A percentile compares a stretch with the other conserved stretches of the same genome.
These are phyloP conservation scores for Anastatus disparis DNA, from an alignment of 1,140 invertebrate species.

Conservation along the genomic window DNA sequence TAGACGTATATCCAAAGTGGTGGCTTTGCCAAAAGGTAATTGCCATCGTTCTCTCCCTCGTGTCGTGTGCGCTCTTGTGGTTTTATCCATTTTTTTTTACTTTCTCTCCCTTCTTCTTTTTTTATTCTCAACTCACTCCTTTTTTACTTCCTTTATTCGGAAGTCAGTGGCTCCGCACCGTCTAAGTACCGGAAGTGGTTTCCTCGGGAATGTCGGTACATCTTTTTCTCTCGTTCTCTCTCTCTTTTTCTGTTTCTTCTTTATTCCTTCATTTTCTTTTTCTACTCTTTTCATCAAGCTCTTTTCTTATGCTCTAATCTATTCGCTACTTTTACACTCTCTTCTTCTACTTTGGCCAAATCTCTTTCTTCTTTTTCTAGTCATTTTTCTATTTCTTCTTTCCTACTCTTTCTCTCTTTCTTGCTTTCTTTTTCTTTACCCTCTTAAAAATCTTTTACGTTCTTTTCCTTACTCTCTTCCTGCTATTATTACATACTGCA, in stretches of 20 bases:
- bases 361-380: background rate
- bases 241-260: background rate
- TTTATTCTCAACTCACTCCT: too few relatives aligned
- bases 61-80: constrained; percentile 15
- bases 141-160: constrained; percentile 25
- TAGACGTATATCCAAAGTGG: constrained; percentile 44
- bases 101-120: too few relatives aligned
- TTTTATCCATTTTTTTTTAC: too few relatives aligned
- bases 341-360: constrained; percentile 19
- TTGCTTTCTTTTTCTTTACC: background rate
- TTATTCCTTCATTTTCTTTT: background rate
- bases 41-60: constrained; percentile 37
- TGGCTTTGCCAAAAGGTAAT: constrained; percentile 41
- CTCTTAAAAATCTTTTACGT: constrained; percentile 27
- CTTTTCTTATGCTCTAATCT: background rate
- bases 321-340: constrained; percentile 36
- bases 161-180: constrained; percentile 27
- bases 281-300: background rate
- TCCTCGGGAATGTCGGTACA: constrained; percentile 42
- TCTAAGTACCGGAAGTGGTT: constrained; percentile 56
- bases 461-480: background rate
- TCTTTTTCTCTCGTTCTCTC: background rate
- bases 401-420: background rate
- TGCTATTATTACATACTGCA: background rate
- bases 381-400: background rate